Conservation (phyloP, 2,797 vertebrate species). For the Amblyraja radiata region DNA sequence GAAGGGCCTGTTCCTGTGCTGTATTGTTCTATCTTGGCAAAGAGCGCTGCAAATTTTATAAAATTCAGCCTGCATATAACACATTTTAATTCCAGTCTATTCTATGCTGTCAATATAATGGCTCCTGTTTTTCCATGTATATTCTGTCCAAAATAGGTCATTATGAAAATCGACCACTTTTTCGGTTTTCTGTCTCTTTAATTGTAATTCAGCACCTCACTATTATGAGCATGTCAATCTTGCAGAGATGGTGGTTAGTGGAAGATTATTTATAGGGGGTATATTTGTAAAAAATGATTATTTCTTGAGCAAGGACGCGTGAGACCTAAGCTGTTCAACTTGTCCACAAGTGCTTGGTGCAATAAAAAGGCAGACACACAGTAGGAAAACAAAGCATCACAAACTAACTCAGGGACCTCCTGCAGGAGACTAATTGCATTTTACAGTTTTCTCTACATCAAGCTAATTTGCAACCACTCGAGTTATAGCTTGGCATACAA, state of each 20-base stretch:
- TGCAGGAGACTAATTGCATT: conserved; percentile 13
- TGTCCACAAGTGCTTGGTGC: background rate
- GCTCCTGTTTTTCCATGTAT: background rate
- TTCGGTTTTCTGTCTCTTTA: background rate
- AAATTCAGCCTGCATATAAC: background rate
- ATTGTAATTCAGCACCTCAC: background rate
- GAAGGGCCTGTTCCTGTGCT: no score
- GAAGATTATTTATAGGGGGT: background rate
- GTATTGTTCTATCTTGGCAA: background rate
- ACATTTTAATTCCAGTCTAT: background rate
- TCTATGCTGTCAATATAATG: conserved; percentile 5
- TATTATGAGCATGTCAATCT: background rate
- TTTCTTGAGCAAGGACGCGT: background rate
- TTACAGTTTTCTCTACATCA: background rate
- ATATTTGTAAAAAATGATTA: background rate
- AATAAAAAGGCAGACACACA: background rate
- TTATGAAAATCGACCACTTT: background rate
- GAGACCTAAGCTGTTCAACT: background rate
- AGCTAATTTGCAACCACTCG: background rate
- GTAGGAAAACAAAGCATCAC: background rate
- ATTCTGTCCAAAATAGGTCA: background rate
- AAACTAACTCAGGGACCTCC: background rate
- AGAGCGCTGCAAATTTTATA: background rate
- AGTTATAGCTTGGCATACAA: background rate
- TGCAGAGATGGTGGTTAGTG: no score